Percentiles rank a stretch among this genome's conserved stretches.
phyloP scores from a whole-genome alignment of 1,140 invertebrate species.

The Solenopsis fugax region DNA sequence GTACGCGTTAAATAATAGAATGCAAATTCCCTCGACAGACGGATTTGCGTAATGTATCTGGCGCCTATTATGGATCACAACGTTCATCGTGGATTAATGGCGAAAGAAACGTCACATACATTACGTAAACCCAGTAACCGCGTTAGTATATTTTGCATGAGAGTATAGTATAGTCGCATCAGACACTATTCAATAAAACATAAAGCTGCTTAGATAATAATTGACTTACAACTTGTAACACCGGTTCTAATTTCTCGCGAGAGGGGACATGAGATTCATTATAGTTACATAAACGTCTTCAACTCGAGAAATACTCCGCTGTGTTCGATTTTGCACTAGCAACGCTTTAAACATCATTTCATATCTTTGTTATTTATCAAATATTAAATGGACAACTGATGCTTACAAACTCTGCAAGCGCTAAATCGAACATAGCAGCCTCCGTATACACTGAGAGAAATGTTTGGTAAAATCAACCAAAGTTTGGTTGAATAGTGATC shows the following conservation, averaged over 20 bases:
- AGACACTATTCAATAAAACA: conserved; percentile 18
- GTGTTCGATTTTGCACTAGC: too few species aligned
- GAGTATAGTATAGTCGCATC: neutral
- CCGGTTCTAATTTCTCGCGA: neutral
- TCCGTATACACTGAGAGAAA: too few species aligned
- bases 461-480: too few species aligned
- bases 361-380: too few species aligned
- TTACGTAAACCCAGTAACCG: conserved; percentile 16
- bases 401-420: too few species aligned
- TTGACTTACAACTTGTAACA: conserved; percentile 13
- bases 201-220: conserved; percentile 22
- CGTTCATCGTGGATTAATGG: conserved; percentile 31
- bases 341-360: too few species aligned
- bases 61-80: conserved; percentile 31
- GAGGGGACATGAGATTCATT: neutral
- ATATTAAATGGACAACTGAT: too few species aligned
- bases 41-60: conserved; percentile 40
- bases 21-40: conserved; percentile 17
- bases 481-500: too few species aligned
- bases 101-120: conserved; percentile 22
- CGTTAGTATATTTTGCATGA: conserved; percentile 33
- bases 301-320: neutral
- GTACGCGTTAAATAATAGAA: conserved; percentile 46
- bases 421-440: too few species aligned
- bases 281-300: conserved; percentile 1